Conservation (phyloP, 2,888 invertebrate genomes). For the Alentia gelatinosa region DNA sequence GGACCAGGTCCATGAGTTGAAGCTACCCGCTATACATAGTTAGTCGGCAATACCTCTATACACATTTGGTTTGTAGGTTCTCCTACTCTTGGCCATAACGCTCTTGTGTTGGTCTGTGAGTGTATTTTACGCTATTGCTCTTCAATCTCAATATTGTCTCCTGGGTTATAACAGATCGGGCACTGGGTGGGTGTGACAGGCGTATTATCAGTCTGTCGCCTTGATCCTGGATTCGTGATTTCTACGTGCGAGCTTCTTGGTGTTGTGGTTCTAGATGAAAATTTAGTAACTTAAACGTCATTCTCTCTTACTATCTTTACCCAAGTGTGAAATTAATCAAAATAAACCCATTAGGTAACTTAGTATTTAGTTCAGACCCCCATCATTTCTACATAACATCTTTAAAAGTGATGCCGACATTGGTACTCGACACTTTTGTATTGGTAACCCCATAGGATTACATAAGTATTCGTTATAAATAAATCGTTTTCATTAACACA, state of each 20-base stretch:
- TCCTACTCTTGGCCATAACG: background rate
- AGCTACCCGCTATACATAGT: slow-evolving; percentile 31
- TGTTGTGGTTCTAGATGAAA: background rate
- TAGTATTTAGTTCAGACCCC: background rate
- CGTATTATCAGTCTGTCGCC: no score
- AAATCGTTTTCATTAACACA: no score
- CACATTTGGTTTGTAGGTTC: background rate
- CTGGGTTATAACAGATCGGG: background rate
- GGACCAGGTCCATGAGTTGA: slow-evolving; percentile 5
- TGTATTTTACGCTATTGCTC: background rate
- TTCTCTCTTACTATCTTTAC: background rate
- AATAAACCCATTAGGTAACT: background rate
- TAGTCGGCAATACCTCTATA: background rate
- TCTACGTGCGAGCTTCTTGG: background rate
- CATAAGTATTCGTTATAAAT: background rate
- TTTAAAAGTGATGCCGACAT: no score
- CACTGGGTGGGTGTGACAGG: background rate
- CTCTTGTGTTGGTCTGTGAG: background rate
- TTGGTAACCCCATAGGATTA: background rate
- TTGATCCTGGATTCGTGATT: background rate
- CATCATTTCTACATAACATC: background rate
- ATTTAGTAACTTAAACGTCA: background rate
- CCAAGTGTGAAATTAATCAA: background rate
- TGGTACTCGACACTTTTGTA: background rate
- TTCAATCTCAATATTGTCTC: background rate